Evolutionary conservation across 2,888 invertebrate species (phyloP).

Genomic region (Eremobia ochroleuca): DNA sequence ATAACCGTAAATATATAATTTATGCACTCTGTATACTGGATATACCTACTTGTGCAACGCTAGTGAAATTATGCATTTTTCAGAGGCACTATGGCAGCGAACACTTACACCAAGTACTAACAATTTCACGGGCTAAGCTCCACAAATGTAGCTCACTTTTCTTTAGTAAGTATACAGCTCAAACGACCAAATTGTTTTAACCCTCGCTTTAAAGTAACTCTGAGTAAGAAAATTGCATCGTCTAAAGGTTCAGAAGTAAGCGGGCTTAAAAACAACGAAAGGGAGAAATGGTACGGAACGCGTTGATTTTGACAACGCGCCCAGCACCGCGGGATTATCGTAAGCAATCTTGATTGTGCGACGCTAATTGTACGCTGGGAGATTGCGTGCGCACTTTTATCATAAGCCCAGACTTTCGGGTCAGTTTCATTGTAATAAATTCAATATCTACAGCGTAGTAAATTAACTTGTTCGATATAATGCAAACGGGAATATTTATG

Average conservation of each 20-base stretch:
- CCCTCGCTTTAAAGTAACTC: slow-evolving; percentile 48
- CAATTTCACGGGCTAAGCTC: slow-evolving; percentile 53
- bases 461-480: slow-evolving; percentile 76
- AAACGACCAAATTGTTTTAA: slow-evolving; percentile 65
- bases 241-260: slow-evolving; percentile 40
- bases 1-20: not conserved
- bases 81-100: slow-evolving; percentile 25
- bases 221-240: slow-evolving; percentile 58
- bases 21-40: slow-evolving; percentile 1
- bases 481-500: slow-evolving; percentile 70
- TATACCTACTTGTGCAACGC: slow-evolving; percentile 7
- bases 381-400: slow-evolving; percentile 58
- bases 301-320: slow-evolving; percentile 52
- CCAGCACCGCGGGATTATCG: slow-evolving; percentile 73
- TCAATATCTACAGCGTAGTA: slow-evolving; percentile 68
- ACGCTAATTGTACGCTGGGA: slow-evolving; percentile 79
- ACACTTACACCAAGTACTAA: slow-evolving; percentile 44
- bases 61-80: slow-evolving; percentile 21
- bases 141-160: slow-evolving; percentile 52
- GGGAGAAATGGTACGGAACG: slow-evolving; percentile 37
- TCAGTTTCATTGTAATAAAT: slow-evolving; percentile 67
- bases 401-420: slow-evolving; percentile 50
- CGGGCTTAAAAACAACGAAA: slow-evolving; percentile 48
- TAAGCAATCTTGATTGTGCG: slow-evolving; percentile 81
- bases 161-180: slow-evolving; percentile 52